A percentile compares a stretch with the other conserved stretches of the same genome.
These are phyloP conservation scores for Holothuria glaberrima DNA, from an alignment of 35 echinoderm and acorn worm genomes.

Conservation along the genomic window DNA sequence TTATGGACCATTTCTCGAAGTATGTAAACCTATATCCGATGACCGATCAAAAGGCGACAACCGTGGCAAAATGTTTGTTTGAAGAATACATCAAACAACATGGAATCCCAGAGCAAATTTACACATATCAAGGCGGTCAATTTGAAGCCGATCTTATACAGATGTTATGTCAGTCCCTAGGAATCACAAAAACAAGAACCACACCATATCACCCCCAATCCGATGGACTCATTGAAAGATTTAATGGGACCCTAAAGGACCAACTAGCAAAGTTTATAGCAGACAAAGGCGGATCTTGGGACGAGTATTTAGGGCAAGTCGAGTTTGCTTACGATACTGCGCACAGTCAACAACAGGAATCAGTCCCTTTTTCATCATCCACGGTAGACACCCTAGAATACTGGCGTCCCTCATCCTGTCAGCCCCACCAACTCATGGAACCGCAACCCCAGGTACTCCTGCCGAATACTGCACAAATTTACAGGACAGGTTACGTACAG, in stretches of 20 bases:
- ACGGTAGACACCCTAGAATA: too few species aligned
- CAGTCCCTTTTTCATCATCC: too few species aligned
- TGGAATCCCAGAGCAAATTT: slow-evolving; percentile 21
- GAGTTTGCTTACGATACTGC: slow-evolving; percentile 29
- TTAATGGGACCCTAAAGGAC: slow-evolving; percentile 49
- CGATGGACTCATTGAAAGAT: slow-evolving; percentile 42
- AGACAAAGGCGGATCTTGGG: background rate
- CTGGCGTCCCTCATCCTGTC: too few species aligned
- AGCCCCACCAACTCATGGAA: too few species aligned
- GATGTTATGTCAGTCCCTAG: slow-evolving; percentile 23
- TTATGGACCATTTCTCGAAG: slow-evolving; percentile 53
- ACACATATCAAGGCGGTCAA: slow-evolving; percentile 59
- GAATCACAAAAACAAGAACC: slow-evolving; percentile 50
- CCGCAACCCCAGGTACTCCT: too few species aligned
- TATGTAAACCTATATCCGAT: slow-evolving; percentile 14
- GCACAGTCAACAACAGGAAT: too few species aligned
- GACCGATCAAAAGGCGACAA: slow-evolving; percentile 35
- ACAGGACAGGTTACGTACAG: background rate
- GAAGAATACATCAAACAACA: slow-evolving; percentile 20
- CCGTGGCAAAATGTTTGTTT: slow-evolving; percentile 20
- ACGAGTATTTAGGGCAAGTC: background rate
- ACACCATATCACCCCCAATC: too few species aligned
- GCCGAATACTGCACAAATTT: too few species aligned
- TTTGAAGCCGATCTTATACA: slow-evolving; percentile 41
- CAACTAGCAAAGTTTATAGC: slow-evolving; percentile 17